Evolutionary conservation across 2,113 vertebrate species (phyloP).

Genomic region (Tragelaphus strepsiceros): DNA sequence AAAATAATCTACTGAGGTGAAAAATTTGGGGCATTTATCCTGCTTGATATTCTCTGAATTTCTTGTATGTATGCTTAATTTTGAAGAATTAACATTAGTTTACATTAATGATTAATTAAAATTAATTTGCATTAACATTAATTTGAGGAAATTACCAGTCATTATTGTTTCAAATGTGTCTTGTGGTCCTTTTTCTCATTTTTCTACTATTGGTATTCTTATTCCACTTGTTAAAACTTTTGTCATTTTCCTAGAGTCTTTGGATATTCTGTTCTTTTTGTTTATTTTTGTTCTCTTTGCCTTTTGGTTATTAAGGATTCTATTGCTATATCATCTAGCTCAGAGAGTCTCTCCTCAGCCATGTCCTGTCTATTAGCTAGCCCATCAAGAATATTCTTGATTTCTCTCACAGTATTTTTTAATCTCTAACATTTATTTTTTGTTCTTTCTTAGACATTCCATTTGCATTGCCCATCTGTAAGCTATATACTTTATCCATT

Average conservation of each 20-base stretch:
- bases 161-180: neutral
- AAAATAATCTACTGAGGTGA: neutral
- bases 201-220: neutral
- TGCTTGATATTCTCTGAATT: neutral
- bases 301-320: neutral
- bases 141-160: neutral
- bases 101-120: neutral
- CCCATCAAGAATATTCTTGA: neutral
- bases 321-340: neutral
- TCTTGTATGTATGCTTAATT: neutral
- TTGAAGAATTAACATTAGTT: neutral
- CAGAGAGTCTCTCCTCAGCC: neutral
- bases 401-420: neutral
- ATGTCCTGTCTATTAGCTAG: neutral
- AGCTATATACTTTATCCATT: neutral
- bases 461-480: neutral
- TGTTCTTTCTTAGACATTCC: neutral
- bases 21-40: neutral
- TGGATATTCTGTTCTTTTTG: neutral
- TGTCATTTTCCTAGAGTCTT: neutral
- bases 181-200: neutral
- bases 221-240: neutral
- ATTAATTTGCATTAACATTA: neutral
- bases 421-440: neutral
- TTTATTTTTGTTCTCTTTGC: neutral